phyloP scores from a whole-genome alignment of 1,140 invertebrate genomes.

The Metopolophium dirhodum region DNA sequence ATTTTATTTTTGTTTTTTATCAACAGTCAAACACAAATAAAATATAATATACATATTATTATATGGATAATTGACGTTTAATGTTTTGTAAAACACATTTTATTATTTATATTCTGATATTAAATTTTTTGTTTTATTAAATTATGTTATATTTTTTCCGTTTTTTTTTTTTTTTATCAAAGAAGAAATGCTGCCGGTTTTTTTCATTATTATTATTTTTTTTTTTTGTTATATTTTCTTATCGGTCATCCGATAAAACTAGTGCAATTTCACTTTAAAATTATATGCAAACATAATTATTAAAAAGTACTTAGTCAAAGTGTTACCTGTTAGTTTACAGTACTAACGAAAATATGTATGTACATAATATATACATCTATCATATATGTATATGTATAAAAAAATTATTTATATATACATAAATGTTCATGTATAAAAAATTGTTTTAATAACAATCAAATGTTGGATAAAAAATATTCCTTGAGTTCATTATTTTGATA shows the following conservation, averaged over 20 bases:
- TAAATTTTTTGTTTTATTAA: slow-evolving; percentile 51
- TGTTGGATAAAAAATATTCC: slow-evolving; percentile 56
- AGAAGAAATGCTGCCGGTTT: slow-evolving; percentile 42
- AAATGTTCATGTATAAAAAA: slow-evolving; percentile 35
- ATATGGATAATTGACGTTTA: neutral
- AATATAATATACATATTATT: neutral
- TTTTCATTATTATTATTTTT: slow-evolving; percentile 22
- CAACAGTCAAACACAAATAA: slow-evolving; percentile 4
- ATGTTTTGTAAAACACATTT: slow-evolving; percentile 41
- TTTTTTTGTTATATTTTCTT: slow-evolving; percentile 28
- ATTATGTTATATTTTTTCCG: slow-evolving; percentile 43
- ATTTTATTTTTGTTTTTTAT: neutral
- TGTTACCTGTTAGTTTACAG: slow-evolving; percentile 57
- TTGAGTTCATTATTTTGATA: slow-evolving; percentile 57
- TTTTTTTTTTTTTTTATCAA: slow-evolving; percentile 37
- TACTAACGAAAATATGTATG: slow-evolving; percentile 53
- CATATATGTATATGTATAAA: slow-evolving; percentile 32
- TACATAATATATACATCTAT: slow-evolving; percentile 27
- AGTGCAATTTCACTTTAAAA: slow-evolving; percentile 55
- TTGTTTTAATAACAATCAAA: slow-evolving; percentile 57
- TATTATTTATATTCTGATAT: slow-evolving; percentile 57
- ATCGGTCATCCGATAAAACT: slow-evolving; percentile 28
- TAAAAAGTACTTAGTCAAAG: slow-evolving; percentile 56
- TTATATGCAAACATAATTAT: slow-evolving; percentile 38
- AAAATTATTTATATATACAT: slow-evolving; percentile 58